Percentiles rank a stretch among this genome's conserved stretches.
Evolutionary conservation across 2,113 vertebrate genomes (phyloP).

Genomic region (Ancistrus triradiatus): DNA sequence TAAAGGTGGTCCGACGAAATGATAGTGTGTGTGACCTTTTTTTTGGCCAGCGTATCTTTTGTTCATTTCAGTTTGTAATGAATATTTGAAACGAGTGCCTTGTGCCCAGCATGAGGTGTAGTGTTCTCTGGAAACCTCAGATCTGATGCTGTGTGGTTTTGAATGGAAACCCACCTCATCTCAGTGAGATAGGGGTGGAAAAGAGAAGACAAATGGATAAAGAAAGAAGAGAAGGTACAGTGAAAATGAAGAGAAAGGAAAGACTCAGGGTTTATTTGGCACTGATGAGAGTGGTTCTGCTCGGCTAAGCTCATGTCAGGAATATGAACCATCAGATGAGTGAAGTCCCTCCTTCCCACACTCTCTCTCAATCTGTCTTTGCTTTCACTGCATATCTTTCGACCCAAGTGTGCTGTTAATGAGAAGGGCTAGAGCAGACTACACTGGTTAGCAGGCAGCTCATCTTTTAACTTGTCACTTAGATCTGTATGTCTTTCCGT

Average conservation of each 20-base stretch:
- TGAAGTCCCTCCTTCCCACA: not conserved
- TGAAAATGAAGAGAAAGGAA: not conserved
- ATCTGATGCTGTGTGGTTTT: not conserved
- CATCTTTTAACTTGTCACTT: conserved; percentile 39
- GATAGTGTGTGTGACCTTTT: too few species aligned
- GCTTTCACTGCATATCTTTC: conserved; percentile 15
- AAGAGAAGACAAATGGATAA: too few species aligned
- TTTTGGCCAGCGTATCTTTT: too few species aligned
- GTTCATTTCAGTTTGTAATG: too few species aligned
- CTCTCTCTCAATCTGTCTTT: conserved; percentile 5
- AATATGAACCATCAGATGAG: conserved; percentile 18
- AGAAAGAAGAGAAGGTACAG: not conserved
- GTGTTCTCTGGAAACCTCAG: not conserved
- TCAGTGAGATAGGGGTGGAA: not conserved
- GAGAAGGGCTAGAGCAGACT: conserved; percentile 32
- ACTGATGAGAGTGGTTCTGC: conserved; percentile 29
- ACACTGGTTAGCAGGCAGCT: conserved; percentile 26
- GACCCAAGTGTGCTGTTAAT: conserved; percentile 34
- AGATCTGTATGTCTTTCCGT: conserved; percentile 13
- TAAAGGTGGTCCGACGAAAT: too few species aligned
- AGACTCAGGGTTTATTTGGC: conserved; percentile 2
- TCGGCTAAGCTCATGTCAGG: conserved; percentile 23
- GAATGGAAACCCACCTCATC: not conserved
- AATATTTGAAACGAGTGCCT: too few species aligned
- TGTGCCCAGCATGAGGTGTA: too few species aligned